Evolutionary conservation across 1,140 invertebrate genomes (phyloP).

Genomic region (Cherax destructor): DNA sequence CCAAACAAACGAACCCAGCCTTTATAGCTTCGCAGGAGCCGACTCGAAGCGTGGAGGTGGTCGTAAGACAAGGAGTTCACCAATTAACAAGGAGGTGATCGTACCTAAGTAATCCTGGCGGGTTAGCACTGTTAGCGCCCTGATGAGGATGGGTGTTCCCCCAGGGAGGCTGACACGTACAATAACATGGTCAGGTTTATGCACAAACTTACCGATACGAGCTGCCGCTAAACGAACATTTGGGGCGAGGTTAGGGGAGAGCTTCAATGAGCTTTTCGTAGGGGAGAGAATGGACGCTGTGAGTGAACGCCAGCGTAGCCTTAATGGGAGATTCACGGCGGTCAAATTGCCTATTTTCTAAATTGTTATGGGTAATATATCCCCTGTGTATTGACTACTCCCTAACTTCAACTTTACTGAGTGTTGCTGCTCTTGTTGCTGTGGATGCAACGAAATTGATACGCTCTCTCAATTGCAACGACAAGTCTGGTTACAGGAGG

Average conservation of each 20-base stretch:
- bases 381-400: constrained; percentile 5
- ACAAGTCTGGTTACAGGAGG: too few species aligned
- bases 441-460: too few species aligned
- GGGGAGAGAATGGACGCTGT: constrained; percentile 1
- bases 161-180: constrained; percentile 25
- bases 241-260: neutral
- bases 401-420: neutral
- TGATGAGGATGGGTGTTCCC: neutral
- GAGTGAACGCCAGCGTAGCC: constrained; percentile 8
- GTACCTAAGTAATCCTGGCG: neutral
- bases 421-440: neutral
- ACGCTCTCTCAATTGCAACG: too few species aligned
- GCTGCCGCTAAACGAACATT: constrained; percentile 19
- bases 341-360: constrained; percentile 25
- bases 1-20: too few species aligned
- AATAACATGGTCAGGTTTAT: constrained; percentile 41
- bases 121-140: neutral
- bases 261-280: constrained; percentile 19
- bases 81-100: neutral
- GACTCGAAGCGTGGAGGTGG: neutral
- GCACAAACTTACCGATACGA: neutral
- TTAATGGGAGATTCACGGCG: constrained; percentile 27
- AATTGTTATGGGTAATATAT: constrained; percentile 45
- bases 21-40: neutral
- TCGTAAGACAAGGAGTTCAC: neutral